Evolutionary conservation across 2,113 vertebrate species (phyloP).

Genomic region (Mungos mungo): DNA sequence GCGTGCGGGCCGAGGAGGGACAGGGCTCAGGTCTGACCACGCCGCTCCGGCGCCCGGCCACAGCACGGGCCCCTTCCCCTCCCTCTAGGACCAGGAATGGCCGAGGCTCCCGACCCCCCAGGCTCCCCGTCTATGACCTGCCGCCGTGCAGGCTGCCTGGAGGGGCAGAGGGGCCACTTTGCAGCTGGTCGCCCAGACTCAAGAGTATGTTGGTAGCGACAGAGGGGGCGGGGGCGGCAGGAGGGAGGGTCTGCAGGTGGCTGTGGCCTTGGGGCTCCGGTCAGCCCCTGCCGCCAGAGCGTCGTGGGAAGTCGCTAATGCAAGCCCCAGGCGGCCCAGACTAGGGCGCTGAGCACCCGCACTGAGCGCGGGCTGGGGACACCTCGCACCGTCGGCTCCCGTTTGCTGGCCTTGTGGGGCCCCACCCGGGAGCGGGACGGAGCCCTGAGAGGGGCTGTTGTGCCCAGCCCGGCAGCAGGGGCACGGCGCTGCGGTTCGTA

Average conservation of each 20-base stretch:
- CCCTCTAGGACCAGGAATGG: background rate
- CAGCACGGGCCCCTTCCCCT: background rate
- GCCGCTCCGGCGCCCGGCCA: background rate
- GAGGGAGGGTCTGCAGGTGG: background rate
- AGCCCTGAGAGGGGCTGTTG: background rate
- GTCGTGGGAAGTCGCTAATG: background rate
- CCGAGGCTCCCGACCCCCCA: background rate
- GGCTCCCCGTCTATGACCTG: background rate
- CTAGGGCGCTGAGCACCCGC: background rate
- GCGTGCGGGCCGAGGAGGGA: background rate
- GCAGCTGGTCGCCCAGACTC: background rate
- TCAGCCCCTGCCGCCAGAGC: background rate
- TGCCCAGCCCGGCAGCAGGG: background rate
- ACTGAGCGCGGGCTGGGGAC: background rate
- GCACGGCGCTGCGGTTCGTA: rapidly evolving
- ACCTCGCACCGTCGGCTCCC: background rate
- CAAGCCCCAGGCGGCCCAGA: background rate
- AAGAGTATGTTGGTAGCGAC: background rate
- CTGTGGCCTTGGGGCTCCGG: background rate
- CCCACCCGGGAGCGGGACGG: background rate
- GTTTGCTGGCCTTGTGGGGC: background rate
- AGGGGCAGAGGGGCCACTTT: background rate
- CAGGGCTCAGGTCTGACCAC: background rate
- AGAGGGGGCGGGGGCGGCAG: no score
- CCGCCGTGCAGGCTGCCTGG: background rate